Base-by-base conservation (phyloP, 2,797 vertebrate species). In the Adelosebastes latens region DNA sequence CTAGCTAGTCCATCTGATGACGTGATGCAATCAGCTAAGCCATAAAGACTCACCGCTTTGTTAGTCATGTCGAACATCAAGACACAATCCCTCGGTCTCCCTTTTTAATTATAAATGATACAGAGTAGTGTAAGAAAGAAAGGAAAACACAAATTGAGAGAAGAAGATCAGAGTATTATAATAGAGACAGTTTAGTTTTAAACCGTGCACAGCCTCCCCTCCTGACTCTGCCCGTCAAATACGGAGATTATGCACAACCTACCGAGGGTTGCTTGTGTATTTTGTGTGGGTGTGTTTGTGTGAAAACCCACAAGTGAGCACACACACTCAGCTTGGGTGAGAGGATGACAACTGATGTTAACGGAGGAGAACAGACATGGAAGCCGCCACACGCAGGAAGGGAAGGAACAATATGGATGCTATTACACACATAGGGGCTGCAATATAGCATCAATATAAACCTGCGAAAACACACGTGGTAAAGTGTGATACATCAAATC, bases 281-380 rank as follows among this genome's bases (percentile, higher is more conserved):
- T 77, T 52, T 75, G 70, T 22, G 36, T 52, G 11, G 16, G 55
- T 46, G 56, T 70, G 52, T 80, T 65, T 60, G 24, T 73, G 63
- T 58, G 25, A 75, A 79, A 78, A 81, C 69, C 81, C 59, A 69
- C 62, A 73, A 85, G 71, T 79, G 69, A 91, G 83, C 78, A 84
- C 79, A 84, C 76, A 75, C 79, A 79, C 87, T 78, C 83, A 53
- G 55, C 74, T 66, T 55, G 60, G 58, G 81, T 78, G 85, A 93
- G 83, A 92, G 82, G 86, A 88, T 81, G 85, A 84, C 79, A 89
- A 88, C 84, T 76, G 72, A 88, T 82, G 87, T 75, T 73, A 82
- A 82, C 12, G 69, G 72, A 85, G 77, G 82, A 72, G 83, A 88
- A 72, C 55, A 84, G 75, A 73, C 80, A 77, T 46, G 39, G 68